Evolutionary conservation across 2,797 vertebrate genomes (phyloP).

Genomic region (Clarias pachynema): DNA sequence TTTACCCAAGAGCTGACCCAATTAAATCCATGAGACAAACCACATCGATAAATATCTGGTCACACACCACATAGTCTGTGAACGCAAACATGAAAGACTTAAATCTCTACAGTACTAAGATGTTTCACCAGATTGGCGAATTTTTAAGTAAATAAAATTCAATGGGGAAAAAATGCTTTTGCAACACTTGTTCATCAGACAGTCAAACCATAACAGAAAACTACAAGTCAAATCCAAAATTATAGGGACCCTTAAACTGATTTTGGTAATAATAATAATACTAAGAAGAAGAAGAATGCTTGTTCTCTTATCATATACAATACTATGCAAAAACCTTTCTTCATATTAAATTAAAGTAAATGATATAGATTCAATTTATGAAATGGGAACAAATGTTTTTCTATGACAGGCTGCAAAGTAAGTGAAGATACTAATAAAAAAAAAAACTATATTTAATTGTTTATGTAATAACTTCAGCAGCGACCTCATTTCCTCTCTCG

Average conservation of each 20-base stretch:
- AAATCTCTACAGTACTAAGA: not conserved
- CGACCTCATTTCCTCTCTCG: too few species aligned
- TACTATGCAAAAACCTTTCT: too few species aligned
- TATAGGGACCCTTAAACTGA: not conserved
- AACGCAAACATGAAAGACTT: not conserved
- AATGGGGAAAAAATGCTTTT: not conserved
- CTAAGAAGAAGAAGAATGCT: not conserved
- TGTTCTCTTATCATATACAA: not conserved
- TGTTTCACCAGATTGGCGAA: not conserved
- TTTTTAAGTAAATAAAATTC: not conserved
- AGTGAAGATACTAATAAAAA: too few species aligned
- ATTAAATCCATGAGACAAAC: not conserved
- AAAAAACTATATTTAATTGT: too few species aligned
- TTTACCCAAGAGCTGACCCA: slow-evolving; percentile 49
- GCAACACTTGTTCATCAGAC: not conserved
- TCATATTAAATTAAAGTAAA: too few species aligned
- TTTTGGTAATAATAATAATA: not conserved
- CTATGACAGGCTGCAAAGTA: too few species aligned
- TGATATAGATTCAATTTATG: too few species aligned
- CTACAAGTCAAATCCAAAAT: not conserved
- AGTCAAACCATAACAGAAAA: not conserved
- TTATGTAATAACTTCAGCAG: too few species aligned
- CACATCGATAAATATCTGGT: not conserved
- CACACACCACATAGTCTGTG: not conserved
- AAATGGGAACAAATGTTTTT: too few species aligned